Conservation (phyloP, 2,797 vertebrate genomes). For the Darevskia mixta region DNA sequence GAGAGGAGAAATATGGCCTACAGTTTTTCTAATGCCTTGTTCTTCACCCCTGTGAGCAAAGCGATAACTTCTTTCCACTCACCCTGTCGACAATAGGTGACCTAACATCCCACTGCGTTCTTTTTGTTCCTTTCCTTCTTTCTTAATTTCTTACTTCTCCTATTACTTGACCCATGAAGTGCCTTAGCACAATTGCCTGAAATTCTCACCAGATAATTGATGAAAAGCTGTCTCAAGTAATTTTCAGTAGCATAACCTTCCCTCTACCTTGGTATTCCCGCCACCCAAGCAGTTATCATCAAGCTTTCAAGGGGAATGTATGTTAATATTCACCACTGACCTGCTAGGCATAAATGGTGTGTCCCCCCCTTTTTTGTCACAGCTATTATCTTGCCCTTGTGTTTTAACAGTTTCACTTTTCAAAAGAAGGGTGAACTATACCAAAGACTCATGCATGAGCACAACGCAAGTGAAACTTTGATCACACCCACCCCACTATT, state of each 20-base stretch:
- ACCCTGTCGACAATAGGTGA: neutral
- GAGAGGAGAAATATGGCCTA: neutral
- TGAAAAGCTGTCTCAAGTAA: constrained; percentile 62
- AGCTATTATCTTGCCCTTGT: constrained; percentile 6
- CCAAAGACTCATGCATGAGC: neutral
- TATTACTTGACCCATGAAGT: constrained; percentile 10
- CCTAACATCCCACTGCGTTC: too few relatives aligned
- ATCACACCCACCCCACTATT: neutral
- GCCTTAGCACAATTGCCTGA: constrained; percentile 34
- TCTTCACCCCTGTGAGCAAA: neutral
- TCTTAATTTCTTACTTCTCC: constrained; percentile 5
- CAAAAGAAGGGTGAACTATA: constrained; percentile 13
- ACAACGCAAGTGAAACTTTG: constrained; percentile 4
- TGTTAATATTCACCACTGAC: constrained; percentile 47
- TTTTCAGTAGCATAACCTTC: constrained; percentile 64
- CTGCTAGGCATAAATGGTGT: constrained; percentile 20
- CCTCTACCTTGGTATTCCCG: constrained; percentile 49
- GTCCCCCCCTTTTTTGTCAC: constrained; percentile 6
- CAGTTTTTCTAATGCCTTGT: neutral
- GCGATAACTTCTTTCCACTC: neutral
- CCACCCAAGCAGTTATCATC: constrained; percentile 30
- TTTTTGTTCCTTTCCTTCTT: neutral
- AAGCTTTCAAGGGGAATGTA: constrained; percentile 37
- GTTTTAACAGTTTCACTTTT: constrained; percentile 21
- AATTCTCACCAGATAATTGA: constrained; percentile 55